Evolutionary conservation across 2,113 vertebrate species (phyloP).

Genomic region (Paralichthys olivaceus): DNA sequence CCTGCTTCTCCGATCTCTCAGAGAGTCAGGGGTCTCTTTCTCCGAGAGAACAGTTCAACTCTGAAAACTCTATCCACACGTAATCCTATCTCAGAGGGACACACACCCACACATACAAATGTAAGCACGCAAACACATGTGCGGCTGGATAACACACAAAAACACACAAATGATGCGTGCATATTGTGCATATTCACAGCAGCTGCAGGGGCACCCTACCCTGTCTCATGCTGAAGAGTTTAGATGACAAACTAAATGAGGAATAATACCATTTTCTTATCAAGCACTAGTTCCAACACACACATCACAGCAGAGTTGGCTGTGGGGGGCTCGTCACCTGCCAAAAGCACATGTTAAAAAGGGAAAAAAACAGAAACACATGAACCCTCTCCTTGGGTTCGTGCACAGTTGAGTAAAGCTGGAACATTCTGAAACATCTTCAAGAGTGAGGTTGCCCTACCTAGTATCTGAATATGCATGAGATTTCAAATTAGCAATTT

Average conservation of each 20-base stretch:
- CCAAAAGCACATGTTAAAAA: constrained; percentile 42
- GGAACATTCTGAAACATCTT: constrained; percentile 59
- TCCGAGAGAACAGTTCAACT: constrained; percentile 69
- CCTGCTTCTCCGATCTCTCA: constrained; percentile 36
- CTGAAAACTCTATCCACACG: constrained; percentile 73
- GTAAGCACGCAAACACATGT: constrained; percentile 38
- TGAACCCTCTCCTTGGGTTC: constrained; percentile 48
- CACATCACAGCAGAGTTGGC: constrained; percentile 30
- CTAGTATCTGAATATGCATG: constrained; percentile 67
- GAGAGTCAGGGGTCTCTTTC: constrained; percentile 29
- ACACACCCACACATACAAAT: constrained; percentile 57
- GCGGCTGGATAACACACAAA: constrained; percentile 41
- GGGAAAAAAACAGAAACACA: constrained; percentile 39
- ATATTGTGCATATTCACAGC: constrained; percentile 31
- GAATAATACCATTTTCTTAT: constrained; percentile 34
- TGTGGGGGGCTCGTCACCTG: constrained; percentile 35
- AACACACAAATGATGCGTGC: constrained; percentile 12
- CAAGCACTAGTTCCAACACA: constrained; percentile 34
- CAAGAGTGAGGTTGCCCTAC: constrained; percentile 40
- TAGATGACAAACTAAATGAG: constrained; percentile 53
- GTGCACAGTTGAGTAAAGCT: constrained; percentile 53
- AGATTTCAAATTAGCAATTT: constrained; percentile 63
- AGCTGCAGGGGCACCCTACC: neutral
- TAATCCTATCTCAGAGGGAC: constrained; percentile 70
- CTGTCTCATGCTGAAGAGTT: constrained; percentile 42